Evolutionary conservation across 1,140 invertebrate species (phyloP).

Genomic region (Drosophila ohnishii): DNA sequence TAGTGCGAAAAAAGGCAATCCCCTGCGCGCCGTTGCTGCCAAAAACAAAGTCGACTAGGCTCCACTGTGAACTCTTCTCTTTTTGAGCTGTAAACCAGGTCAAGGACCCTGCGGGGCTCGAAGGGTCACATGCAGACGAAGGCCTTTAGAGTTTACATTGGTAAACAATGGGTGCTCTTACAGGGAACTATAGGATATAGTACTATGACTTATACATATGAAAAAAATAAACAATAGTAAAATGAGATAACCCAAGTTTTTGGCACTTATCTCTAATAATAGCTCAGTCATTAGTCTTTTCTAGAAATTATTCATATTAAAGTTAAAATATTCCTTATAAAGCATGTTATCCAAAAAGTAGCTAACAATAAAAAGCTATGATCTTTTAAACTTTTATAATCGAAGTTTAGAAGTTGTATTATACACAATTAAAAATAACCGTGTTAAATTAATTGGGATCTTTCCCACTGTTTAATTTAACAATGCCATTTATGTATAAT

Average conservation of each 20-base stretch:
- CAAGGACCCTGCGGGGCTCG: constrained; percentile 28
- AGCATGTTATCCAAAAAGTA: too few relatives aligned
- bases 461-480: not conserved
- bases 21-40: constrained; percentile 11
- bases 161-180: not conserved
- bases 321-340: not conserved
- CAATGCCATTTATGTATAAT: not conserved
- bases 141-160: constrained; percentile 1
- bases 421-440: not conserved
- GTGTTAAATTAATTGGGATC: too few relatives aligned
- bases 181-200: not conserved
- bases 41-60: constrained; percentile 1
- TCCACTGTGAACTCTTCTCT: not conserved
- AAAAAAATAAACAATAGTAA: not conserved
- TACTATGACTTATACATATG: not conserved
- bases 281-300: not conserved
- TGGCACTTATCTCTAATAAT: too few relatives aligned
- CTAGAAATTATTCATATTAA: not conserved
- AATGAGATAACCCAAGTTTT: not conserved
- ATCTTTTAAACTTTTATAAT: not conserved
- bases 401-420: too few relatives aligned
- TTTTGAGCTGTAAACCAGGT: constrained; percentile 21
- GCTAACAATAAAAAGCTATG: too few relatives aligned
- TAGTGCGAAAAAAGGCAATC: constrained; percentile 19
- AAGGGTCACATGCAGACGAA: constrained; percentile 2